Evolutionary conservation across 2,888 invertebrate species (phyloP).

Genomic region (Cataglyphis albicans): DNA sequence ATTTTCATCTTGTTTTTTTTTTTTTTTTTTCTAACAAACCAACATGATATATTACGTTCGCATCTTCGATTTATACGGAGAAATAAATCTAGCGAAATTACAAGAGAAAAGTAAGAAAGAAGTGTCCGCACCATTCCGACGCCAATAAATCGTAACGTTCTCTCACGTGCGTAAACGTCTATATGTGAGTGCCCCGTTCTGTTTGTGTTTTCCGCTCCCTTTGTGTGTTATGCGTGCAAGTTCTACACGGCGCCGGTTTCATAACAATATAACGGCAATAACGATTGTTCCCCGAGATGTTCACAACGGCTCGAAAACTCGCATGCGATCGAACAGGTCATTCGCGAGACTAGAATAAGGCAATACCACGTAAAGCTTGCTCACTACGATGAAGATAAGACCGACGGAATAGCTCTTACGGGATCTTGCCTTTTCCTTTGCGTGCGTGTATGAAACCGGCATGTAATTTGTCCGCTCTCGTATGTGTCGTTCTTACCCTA

Average conservation of each 20-base stretch:
- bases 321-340: conserved; percentile 53
- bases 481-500: conserved; percentile 67
- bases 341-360: conserved; percentile 64
- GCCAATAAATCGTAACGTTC: conserved; percentile 60
- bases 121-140: conserved; percentile 22
- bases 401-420: conserved; percentile 32
- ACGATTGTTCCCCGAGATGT: conserved; percentile 48
- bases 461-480: conserved; percentile 63
- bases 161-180: conserved; percentile 66
- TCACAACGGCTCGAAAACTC: conserved; percentile 44
- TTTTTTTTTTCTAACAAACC: too few relatives aligned
- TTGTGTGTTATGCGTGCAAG: conserved; percentile 49
- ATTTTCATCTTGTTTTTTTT: too few relatives aligned
- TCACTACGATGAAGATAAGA: conserved; percentile 34
- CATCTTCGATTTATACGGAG: conserved; percentile 27
- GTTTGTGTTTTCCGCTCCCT: conserved; percentile 38
- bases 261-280: conserved; percentile 67
- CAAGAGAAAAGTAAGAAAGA: neutral
- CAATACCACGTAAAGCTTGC: conserved; percentile 46
- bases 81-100: neutral
- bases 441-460: conserved; percentile 73
- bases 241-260: conserved; percentile 67
- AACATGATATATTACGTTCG: neutral
- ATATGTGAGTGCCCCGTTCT: conserved; percentile 62
- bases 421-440: conserved; percentile 54